A percentile compares a stretch with the other conserved stretches of the same genome.
Conservation (phyloP, 2,113 vertebrate genomes). For the Geococcyx californianus region DNA sequence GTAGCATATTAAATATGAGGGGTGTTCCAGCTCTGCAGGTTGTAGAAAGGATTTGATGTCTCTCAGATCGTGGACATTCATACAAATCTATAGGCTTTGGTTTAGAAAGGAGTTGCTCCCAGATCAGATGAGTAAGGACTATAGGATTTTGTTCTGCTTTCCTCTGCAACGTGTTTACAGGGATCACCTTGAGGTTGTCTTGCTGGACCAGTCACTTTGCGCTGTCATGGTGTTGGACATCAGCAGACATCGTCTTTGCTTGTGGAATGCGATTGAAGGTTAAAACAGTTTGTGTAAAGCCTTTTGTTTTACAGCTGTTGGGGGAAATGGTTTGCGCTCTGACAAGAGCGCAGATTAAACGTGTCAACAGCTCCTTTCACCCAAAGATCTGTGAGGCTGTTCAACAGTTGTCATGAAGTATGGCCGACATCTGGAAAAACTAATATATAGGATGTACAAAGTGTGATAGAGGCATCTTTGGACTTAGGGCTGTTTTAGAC, state of each 20-base stretch:
- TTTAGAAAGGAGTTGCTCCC: background rate
- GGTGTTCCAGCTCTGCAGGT: background rate
- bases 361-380: background rate
- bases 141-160: background rate
- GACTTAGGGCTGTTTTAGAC: background rate
- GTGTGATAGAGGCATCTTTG: background rate
- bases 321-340: background rate
- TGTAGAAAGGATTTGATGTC: background rate
- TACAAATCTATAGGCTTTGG: background rate
- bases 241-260: background rate
- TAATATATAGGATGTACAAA: background rate
- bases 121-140: background rate
- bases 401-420: background rate
- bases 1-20: background rate
- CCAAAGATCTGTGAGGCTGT: background rate
- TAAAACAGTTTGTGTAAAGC: background rate
- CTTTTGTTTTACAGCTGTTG: background rate
- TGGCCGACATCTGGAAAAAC: background rate
- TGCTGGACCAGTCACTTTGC: background rate
- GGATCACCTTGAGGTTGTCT: background rate
- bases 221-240: background rate
- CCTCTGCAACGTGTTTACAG: background rate
- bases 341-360: conserved; percentile 8
- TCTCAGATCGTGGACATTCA: background rate
- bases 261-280: background rate